A percentile compares a stretch with the other conserved stretches of the same genome.
Evolutionary conservation across 2,888 invertebrate genomes (phyloP).

Genomic region (Machimus atricapillus): DNA sequence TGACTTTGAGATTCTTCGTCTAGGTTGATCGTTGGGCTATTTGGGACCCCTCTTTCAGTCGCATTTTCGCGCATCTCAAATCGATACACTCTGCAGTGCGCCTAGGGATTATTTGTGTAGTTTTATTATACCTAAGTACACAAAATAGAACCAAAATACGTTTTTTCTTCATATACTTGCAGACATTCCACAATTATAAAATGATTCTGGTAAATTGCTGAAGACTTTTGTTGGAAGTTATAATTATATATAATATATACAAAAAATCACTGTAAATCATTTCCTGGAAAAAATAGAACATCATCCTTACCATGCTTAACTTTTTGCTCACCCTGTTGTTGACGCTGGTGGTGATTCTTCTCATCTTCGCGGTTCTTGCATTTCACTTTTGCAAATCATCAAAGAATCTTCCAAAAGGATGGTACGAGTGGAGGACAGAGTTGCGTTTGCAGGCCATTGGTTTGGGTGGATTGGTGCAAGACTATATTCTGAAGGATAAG

Average conservation of each 20-base stretch:
- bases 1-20: not conserved
- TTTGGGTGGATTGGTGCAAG: slow-evolving; percentile 56
- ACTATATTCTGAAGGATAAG: slow-evolving; percentile 53
- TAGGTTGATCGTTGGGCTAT: not conserved
- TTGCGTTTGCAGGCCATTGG: slow-evolving; percentile 59
- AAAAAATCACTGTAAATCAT: not conserved
- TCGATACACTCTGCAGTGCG: not conserved
- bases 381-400: slow-evolving; percentile 60
- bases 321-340: slow-evolving; percentile 27
- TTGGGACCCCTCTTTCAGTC: not conserved
- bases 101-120: not conserved
- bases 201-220: slow-evolving; percentile 9
- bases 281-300: not conserved
- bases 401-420: slow-evolving; percentile 59
- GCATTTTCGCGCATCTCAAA: not conserved
- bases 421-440: slow-evolving; percentile 61
- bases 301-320: not conserved
- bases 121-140: not conserved
- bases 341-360: slow-evolving; percentile 44
- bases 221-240: not conserved
- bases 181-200: not conserved
- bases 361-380: slow-evolving; percentile 52
- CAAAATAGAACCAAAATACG: no score
- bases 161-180: not conserved
- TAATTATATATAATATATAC: not conserved